Evolutionary conservation across 2,113 vertebrate species (phyloP).

Genomic region (Pangasianodon gigas): DNA sequence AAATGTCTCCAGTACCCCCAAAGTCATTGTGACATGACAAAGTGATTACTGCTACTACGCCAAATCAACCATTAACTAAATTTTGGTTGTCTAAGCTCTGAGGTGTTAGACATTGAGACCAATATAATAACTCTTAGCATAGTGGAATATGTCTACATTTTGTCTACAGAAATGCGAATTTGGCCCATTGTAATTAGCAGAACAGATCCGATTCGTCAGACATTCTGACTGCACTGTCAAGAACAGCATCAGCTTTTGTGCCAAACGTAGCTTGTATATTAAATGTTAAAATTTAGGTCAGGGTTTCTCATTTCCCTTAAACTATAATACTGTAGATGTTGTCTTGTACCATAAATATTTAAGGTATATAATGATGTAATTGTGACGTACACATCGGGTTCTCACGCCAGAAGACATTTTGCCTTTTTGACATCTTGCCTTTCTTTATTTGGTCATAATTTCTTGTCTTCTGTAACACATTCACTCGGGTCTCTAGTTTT

Average conservation of each 20-base stretch:
- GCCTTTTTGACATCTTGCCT: not conserved
- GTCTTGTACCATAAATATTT: constrained; percentile 44
- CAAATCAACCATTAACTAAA: not conserved
- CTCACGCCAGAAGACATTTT: not conserved
- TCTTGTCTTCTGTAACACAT: not conserved
- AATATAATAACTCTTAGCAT: not conserved
- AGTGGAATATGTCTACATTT: not conserved
- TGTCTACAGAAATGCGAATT: not conserved
- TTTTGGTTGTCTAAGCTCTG: not conserved
- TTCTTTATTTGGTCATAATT: not conserved
- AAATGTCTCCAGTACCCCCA: not conserved
- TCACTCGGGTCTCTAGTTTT: not conserved
- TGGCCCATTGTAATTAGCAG: not conserved
- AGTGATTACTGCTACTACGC: not conserved
- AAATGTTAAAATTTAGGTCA: not conserved
- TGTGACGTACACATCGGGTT: not conserved
- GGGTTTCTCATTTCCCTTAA: constrained; percentile 9
- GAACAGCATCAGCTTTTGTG: not conserved
- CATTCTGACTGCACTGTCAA: not conserved
- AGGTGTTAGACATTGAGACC: not conserved
- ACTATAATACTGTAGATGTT: not conserved
- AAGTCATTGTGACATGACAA: not conserved
- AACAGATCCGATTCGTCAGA: not conserved
- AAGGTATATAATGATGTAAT: constrained; percentile 23
- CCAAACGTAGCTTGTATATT: not conserved